These are phyloP conservation scores for Melanotaenia duboulayi DNA, from an alignment of 2,113 vertebrate genomes.

Conservation along the genomic window DNA sequence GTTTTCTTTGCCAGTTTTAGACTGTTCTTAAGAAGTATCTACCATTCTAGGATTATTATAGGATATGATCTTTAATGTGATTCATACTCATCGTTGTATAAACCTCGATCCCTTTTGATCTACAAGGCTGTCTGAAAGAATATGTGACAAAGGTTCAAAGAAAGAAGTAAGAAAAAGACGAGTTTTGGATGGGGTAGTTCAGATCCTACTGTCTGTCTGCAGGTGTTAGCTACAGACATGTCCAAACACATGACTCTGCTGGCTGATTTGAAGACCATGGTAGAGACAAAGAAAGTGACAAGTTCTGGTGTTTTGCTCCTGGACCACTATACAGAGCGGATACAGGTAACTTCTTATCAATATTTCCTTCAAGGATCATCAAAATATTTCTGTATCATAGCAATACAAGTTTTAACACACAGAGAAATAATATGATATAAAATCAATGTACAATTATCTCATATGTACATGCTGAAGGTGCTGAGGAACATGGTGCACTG, in stretches of 20 bases:
- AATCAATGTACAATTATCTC: background rate
- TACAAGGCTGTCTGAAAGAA: background rate
- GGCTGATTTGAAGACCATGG: constrained; percentile 93
- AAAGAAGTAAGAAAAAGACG: background rate
- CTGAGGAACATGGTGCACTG: constrained; percentile 93
- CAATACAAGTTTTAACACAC: background rate
- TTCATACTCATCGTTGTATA: too few relatives aligned
- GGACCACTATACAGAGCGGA: constrained; percentile 90
- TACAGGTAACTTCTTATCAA: constrained; percentile 82
- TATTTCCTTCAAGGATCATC: background rate
- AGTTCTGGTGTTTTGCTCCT: constrained; percentile 90
- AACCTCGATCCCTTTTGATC: background rate
- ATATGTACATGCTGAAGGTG: constrained; percentile 78
- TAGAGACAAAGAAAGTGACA: constrained; percentile 95
- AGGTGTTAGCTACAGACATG: constrained; percentile 94
- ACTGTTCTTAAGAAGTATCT: background rate
- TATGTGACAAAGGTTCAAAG: background rate
- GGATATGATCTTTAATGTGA: background rate
- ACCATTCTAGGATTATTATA: background rate
- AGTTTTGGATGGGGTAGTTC: background rate
- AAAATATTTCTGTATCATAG: background rate
- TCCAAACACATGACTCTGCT: constrained; percentile 94
- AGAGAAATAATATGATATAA: background rate
- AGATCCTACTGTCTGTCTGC: constrained; percentile 21
- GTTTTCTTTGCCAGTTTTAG: background rate